Percentiles rank a stretch among this genome's conserved stretches.
Conservation (phyloP, 2,888 invertebrate genomes). For the Epinotia brunnichana region DNA sequence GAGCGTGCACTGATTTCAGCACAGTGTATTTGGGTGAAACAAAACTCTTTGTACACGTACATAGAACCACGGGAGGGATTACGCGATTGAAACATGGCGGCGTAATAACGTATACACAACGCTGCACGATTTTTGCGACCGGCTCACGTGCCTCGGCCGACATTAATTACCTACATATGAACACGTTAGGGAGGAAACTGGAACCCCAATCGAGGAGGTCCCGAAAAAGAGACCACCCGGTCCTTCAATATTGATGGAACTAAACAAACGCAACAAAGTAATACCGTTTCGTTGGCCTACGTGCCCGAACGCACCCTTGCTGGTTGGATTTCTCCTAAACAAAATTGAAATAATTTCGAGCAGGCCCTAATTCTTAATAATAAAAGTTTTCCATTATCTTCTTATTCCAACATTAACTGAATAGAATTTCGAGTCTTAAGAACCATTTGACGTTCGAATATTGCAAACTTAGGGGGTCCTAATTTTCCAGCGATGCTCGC, state of each 20-base stretch:
- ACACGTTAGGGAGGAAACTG: conserved; percentile 23
- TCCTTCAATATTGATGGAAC: conserved; percentile 22
- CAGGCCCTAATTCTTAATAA: conserved; percentile 35
- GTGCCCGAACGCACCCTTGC: conserved; percentile 4
- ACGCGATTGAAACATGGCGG: conserved; percentile 55
- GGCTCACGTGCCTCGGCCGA: conserved; percentile 37
- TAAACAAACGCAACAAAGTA: conserved; percentile 30
- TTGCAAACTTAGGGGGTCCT: conserved; percentile 54
- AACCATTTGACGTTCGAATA: conserved; percentile 42
- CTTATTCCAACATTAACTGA: conserved; percentile 35
- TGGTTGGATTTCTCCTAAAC: conserved; percentile 4
- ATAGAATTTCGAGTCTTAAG: conserved; percentile 34
- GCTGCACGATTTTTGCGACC: conserved; percentile 38
- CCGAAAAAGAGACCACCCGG: conserved; percentile 25
- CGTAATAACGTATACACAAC: conserved; percentile 36
- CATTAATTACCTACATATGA: conserved; percentile 40
- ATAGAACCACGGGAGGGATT: conserved; percentile 52
- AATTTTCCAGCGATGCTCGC: conserved; percentile 61
- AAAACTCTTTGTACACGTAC: conserved; percentile 51
- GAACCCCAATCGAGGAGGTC: conserved; percentile 17
- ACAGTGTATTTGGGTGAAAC: conserved; percentile 52
- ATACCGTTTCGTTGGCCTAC: conserved; percentile 13
- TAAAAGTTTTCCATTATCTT: conserved; percentile 41
- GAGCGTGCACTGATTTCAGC: conserved; percentile 47
- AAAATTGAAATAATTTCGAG: conserved; percentile 17